These are phyloP conservation scores for Andrena dorsata DNA, from an alignment of 2,888 invertebrate species.

Conservation along the genomic window DNA sequence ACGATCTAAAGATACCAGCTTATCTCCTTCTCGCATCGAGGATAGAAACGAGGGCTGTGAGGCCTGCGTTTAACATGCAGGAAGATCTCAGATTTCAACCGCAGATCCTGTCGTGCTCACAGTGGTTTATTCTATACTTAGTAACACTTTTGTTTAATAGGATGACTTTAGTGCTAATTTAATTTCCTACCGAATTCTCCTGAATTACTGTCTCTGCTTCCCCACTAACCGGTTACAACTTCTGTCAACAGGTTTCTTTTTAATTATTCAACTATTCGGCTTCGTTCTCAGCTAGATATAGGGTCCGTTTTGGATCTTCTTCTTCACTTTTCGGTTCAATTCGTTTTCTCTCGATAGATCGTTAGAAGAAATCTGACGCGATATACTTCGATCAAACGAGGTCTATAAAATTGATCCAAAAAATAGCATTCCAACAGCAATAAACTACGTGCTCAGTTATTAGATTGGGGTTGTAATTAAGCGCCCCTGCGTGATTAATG, in stretches of 20 bases:
- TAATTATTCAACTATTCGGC: constrained; percentile 32
- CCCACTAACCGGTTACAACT: constrained; percentile 3
- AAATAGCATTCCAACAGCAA: too few relatives aligned
- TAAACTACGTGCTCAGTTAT: too few relatives aligned
- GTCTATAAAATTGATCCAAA: too few relatives aligned
- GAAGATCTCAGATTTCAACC: constrained; percentile 42
- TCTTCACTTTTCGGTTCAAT: constrained; percentile 7
- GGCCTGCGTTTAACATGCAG: constrained; percentile 28
- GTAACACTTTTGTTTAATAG: constrained; percentile 45
- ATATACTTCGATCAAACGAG: too few relatives aligned
- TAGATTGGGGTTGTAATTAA: too few relatives aligned
- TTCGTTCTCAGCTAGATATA: too few relatives aligned
- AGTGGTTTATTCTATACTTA: constrained; percentile 19
- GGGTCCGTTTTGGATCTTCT: constrained; percentile 8
- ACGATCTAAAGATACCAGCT: constrained; percentile 29
- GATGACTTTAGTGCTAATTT: constrained; percentile 28
- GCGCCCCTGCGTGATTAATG: too few relatives aligned
- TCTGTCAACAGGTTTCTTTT: not conserved
- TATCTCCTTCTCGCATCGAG: constrained; percentile 40
- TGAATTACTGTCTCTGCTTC: constrained; percentile 31
- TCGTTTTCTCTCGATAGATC: not conserved
- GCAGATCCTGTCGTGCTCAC: constrained; percentile 20
- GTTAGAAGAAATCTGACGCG: too few relatives aligned
- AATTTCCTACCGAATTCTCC: constrained; percentile 30
- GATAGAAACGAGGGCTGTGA: constrained; percentile 9